Percentiles rank a stretch among this genome's conserved stretches.
Evolutionary conservation across 1,140 invertebrate genomes (phyloP).

Genomic region (Meloidogyne exigua): DNA sequence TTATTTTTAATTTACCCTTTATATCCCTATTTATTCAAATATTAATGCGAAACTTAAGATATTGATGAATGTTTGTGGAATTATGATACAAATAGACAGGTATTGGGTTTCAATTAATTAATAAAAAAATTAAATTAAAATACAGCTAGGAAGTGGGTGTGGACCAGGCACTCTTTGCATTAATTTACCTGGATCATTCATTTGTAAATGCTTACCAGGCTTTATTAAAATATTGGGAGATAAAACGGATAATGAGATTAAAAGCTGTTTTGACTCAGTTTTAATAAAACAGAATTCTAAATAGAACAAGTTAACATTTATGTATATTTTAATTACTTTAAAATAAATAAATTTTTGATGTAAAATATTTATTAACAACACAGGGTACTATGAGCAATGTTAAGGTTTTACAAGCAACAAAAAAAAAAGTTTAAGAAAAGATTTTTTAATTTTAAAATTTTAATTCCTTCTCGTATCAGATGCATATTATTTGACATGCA

Average conservation of each 20-base stretch:
- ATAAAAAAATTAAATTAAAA: neutral
- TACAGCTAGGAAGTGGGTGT: slow-evolving; percentile 47
- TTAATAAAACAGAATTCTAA: no score
- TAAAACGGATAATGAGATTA: neutral
- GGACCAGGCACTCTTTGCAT: slow-evolving; percentile 51
- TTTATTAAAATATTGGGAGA: slow-evolving; percentile 13
- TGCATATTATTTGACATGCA: no score
- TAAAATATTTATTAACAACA: no score
- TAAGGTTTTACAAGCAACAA: no score
- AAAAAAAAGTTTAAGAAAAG: no score
- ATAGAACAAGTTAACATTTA: no score
- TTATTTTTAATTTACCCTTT: neutral
- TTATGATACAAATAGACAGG: slow-evolving; percentile 46
- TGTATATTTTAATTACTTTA: no score
- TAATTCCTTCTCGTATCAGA: no score
- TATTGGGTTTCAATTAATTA: neutral
- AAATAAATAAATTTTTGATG: no score
- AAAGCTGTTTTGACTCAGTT: neutral
- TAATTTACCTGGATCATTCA: slow-evolving; percentile 54
- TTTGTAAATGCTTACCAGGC: slow-evolving; percentile 56
- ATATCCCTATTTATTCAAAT: neutral
- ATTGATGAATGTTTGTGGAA: slow-evolving; percentile 56
- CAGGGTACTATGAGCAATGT: no score
- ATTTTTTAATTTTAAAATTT: no score
- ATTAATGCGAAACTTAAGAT: no score